Percentiles rank a stretch among this genome's conserved stretches.
These are phyloP conservation scores for Catalaphyllia jardinei DNA, from an alignment of 64 coral and sea anemone species.

Conservation along the genomic window DNA sequence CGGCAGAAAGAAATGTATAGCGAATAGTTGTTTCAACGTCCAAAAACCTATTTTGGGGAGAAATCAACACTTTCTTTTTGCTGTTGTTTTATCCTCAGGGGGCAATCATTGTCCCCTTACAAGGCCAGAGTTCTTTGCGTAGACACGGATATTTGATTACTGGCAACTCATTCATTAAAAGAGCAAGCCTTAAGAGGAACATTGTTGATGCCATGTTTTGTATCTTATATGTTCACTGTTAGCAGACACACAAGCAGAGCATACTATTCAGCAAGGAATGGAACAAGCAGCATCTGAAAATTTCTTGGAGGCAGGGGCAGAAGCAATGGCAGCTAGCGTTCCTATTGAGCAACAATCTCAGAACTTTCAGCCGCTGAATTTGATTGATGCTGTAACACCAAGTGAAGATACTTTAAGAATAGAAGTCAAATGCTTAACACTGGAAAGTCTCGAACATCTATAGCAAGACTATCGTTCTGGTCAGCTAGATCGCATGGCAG, in stretches of 20 bases:
- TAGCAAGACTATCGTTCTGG: conserved; percentile 10
- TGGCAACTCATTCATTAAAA: no score
- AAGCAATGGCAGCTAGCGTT: neutral
- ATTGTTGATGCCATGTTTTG: no score
- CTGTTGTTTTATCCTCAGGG: no score
- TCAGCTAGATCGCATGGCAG: neutral
- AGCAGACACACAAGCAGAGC: neutral
- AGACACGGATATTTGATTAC: no score
- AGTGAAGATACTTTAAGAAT: neutral
- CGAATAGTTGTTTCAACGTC: no score
- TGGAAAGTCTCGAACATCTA: conserved; percentile 4
- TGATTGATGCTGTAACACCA: neutral
- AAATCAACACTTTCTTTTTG: no score
- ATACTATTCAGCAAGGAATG: neutral
- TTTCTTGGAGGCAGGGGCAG: neutral
- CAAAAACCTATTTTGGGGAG: no score
- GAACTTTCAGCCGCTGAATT: no score
- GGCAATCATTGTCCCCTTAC: no score
- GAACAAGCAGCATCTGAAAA: neutral
- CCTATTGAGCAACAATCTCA: neutral
- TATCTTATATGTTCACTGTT: neutral
- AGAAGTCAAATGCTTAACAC: neutral
- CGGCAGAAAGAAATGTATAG: no score
- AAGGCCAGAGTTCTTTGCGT: no score
- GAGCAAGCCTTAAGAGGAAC: no score